These are phyloP conservation scores for Saccopteryx leptura DNA, from an alignment of 2,113 vertebrate species.

Conservation along the genomic window DNA sequence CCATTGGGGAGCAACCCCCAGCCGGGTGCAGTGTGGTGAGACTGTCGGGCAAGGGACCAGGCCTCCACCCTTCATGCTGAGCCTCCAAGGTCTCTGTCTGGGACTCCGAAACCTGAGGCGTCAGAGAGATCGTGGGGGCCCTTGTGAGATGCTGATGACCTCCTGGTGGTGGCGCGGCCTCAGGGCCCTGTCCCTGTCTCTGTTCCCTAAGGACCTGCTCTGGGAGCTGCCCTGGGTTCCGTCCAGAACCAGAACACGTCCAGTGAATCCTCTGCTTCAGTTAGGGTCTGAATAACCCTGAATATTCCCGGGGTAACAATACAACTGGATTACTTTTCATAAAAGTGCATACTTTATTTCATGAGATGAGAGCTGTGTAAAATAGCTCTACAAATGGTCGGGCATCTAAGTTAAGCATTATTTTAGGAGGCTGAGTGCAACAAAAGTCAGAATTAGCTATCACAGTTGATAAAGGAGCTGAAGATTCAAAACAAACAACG, in stretches of 20 bases:
- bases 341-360: not conserved
- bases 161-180: not conserved
- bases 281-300: not conserved
- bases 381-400: slow-evolving; percentile 1
- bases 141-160: not conserved
- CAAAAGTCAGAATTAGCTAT: not conserved
- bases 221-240: not conserved
- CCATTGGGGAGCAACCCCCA: not conserved
- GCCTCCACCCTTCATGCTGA: not conserved
- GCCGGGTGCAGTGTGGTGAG: not conserved
- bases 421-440: not conserved
- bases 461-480: not conserved
- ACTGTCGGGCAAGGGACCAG: not conserved
- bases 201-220: not conserved
- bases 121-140: not conserved
- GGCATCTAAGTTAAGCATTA: not conserved
- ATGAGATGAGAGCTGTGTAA: not conserved
- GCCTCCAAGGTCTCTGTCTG: not conserved
- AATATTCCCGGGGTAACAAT: not conserved
- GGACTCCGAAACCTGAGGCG: not conserved
- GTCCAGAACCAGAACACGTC: not conserved
- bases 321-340: slow-evolving; percentile 2
- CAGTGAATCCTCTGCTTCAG: not conserved
- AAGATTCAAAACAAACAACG: not conserved
- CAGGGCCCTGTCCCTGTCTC: not conserved